phyloP scores from a whole-genome alignment of 2,797 vertebrate species.

The Acipenser oxyrinchus region DNA sequence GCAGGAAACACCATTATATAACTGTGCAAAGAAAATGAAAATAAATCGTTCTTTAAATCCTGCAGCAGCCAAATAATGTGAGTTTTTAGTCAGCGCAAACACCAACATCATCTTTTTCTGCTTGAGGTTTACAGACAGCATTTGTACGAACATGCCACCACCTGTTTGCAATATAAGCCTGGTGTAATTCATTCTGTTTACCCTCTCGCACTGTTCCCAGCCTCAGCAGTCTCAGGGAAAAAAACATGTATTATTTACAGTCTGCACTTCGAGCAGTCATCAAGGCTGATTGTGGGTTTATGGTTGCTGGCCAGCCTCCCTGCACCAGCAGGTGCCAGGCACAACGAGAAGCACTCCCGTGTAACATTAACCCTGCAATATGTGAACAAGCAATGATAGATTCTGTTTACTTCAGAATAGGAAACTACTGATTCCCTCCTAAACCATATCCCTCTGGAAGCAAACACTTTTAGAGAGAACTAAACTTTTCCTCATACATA shows the following conservation, averaged over 20 bases:
- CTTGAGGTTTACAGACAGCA: constrained; percentile 1
- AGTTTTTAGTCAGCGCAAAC: too few relatives aligned
- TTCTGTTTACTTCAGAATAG: constrained; percentile 50
- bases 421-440: constrained; percentile 43
- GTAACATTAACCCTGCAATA: constrained; percentile 67
- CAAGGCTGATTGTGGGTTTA: constrained; percentile 58
- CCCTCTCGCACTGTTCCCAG: constrained; percentile 31
- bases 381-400: constrained; percentile 52
- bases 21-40: too few relatives aligned
- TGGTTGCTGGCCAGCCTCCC: constrained; percentile 48
- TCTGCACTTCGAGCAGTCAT: constrained; percentile 64
- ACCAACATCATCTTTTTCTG: too few relatives aligned
- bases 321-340: constrained; percentile 87
- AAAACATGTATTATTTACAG: constrained; percentile 61
- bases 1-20: too few relatives aligned
- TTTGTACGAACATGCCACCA: constrained; percentile 15
- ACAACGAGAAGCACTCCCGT: constrained; percentile 64
- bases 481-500: too few relatives aligned
- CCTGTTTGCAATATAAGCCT: constrained; percentile 25
- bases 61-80: too few relatives aligned
- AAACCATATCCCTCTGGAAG: constrained; percentile 49
- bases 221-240: constrained; percentile 22
- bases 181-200: constrained; percentile 37
- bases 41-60: too few relatives aligned
- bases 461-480: neutral